Evolutionary conservation across 2,888 invertebrate genomes (phyloP).

Genomic region (Drosophila basisetae): DNA sequence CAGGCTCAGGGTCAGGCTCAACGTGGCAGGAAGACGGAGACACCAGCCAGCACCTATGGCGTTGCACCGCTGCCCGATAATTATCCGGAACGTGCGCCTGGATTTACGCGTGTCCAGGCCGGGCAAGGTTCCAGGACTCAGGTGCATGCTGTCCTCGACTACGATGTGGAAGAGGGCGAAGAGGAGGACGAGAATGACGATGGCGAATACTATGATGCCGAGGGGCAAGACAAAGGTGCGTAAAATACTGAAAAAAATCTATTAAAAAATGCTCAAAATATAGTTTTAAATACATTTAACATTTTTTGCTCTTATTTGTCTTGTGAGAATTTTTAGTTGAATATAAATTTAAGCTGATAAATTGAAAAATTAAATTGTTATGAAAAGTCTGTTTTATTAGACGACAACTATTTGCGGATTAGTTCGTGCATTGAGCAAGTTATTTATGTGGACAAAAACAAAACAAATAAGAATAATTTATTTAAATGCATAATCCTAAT

Average conservation of each 20-base stretch:
- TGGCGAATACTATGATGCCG: constrained; percentile 82
- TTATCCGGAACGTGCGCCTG: constrained; percentile 87
- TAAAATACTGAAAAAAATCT: not conserved
- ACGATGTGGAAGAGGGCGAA: constrained; percentile 85
- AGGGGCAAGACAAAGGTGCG: constrained; percentile 72
- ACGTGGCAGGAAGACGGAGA: constrained; percentile 64
- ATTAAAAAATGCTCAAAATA: not conserved
- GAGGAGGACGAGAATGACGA: constrained; percentile 83
- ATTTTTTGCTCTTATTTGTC: not conserved
- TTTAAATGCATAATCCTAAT: not conserved
- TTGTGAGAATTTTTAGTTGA: not conserved
- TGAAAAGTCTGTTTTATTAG: not conserved
- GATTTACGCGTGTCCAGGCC: constrained; percentile 89
- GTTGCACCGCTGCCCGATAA: constrained; percentile 63
- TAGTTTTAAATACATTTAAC: not conserved
- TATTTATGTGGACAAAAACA: not conserved
- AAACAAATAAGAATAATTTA: not conserved
- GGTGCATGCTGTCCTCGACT: constrained; percentile 85
- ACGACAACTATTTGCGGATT: not conserved
- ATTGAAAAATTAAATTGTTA: not conserved
- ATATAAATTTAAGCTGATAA: not conserved
- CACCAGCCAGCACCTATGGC: constrained; percentile 66
- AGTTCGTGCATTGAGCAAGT: not conserved
- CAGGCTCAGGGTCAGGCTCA: constrained; percentile 5
- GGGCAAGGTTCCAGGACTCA: constrained; percentile 86